phyloP scores from a whole-genome alignment of 2,888 invertebrate genomes.

The Papilio protenor region DNA sequence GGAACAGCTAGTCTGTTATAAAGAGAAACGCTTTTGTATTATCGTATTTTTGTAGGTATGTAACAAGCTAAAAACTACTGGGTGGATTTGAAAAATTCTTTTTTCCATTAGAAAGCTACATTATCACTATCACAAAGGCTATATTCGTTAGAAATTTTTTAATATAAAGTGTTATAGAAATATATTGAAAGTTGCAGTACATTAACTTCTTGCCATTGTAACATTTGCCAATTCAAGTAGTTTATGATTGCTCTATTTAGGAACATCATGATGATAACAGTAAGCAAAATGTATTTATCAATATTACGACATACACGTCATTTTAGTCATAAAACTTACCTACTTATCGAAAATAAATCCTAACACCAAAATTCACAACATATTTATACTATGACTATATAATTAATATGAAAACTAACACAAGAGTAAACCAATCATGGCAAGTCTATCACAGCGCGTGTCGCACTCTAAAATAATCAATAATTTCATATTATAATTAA shows the following conservation, averaged over 20 bases:
- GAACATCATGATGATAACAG: slow-evolving; percentile 6
- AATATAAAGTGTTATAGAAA: no score
- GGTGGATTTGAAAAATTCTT: no score
- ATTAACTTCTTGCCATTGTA: neutral
- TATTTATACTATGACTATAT: slow-evolving; percentile 51
- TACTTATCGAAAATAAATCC: slow-evolving; percentile 52
- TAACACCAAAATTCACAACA: slow-evolving; percentile 58
- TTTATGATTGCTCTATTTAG: neutral
- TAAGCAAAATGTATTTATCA: neutral
- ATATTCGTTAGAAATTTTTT: no score
- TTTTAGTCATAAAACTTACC: slow-evolving; percentile 69
- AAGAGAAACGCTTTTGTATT: no score
- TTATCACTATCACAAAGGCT: no score
- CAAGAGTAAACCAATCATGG: slow-evolving; percentile 45
- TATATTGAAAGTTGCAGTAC: no score
- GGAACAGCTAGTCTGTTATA: no score
- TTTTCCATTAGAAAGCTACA: no score
- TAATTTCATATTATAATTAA: slow-evolving; percentile 60
- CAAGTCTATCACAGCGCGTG: slow-evolving; percentile 47
- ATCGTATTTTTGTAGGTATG: no score
- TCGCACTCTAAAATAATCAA: slow-evolving; percentile 67
- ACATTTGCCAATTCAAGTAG: neutral
- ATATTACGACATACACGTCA: slow-evolving; percentile 69
- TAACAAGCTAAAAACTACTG: no score
- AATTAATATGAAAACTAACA: slow-evolving; percentile 43